Conservation (phyloP, 2,888 invertebrate genomes). For the Oxyteleia sp. region DNA sequence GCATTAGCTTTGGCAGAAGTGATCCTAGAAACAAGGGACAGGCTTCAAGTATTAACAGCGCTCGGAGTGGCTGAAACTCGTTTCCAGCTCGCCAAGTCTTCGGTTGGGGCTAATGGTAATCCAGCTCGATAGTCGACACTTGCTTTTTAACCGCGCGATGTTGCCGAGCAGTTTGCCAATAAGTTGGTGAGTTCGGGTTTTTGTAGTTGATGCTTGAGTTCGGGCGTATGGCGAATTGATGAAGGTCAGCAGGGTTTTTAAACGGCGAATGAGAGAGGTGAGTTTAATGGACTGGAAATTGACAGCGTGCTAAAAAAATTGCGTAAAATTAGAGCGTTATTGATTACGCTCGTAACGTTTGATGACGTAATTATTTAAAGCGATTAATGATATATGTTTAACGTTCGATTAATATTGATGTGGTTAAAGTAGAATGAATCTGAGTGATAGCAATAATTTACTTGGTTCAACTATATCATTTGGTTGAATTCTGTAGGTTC, state of each 20-base stretch:
- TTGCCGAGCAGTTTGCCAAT: conserved; percentile 42
- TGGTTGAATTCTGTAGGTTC: no score
- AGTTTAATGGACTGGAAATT: no score
- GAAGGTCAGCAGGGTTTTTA: not conserved
- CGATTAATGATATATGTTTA: no score
- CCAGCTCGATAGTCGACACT: conserved; percentile 59
- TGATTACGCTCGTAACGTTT: no score
- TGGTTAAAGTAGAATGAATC: no score
- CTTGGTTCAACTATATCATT: no score
- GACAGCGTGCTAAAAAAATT: no score
- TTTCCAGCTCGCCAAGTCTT: conserved; percentile 52
- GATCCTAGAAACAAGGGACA: conserved; percentile 57
- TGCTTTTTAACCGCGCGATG: conserved; percentile 49
- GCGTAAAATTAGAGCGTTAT: no score
- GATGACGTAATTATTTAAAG: no score
- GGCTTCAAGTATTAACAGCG: conserved; percentile 62
- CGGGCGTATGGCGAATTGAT: not conserved
- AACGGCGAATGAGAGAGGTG: not conserved
- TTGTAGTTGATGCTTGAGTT: not conserved
- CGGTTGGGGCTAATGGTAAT: conserved; percentile 52
- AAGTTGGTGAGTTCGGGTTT: conserved; percentile 30
- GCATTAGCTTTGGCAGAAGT: conserved; percentile 41
- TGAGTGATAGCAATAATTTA: no score
- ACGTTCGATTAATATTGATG: no score
- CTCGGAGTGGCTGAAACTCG: conserved; percentile 50